Evolutionary conservation across 2,113 vertebrate genomes (phyloP), one percentile per base, ranked within the genome.

Genomic region (Calyptomena viridis): DNA sequence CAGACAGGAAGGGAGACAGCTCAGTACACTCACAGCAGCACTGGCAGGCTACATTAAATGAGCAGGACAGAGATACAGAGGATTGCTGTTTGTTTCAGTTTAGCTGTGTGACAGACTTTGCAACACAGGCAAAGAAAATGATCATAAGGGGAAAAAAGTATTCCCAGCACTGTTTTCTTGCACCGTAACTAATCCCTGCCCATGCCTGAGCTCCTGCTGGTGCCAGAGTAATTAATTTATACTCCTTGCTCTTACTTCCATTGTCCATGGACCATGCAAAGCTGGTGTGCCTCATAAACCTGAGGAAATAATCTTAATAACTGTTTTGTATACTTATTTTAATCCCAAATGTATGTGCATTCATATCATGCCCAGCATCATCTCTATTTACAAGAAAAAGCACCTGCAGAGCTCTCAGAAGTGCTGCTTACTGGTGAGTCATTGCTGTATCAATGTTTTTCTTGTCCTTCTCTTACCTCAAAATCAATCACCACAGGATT

Each of bases 401-500:
- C 22, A 75, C 33, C n/a, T 47, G 8, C 68, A 86, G 78, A 86
- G 17, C 6, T n/a, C 44, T 55, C 11, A 69, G 19, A 71, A 52
- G 12, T 60, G 13, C 42, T 69, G 35, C 23, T 83, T 27, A 64
- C 5, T 35, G 16, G 2, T 25, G 31, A 87, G 8, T 7, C 9
- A 64, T 69, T 76, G 37, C 22, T 80, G 8, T 17, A 5, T 59
- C 24, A 33, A 3, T n/a, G 20, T 23, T 73, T 37, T 88, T 52
- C 64, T 83, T 46, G 21, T 53, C 89, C 5, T 25, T 75, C 59
- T 81, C 84, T 95, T 94, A 99, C 99, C 98, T 99, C 87, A 95
- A 98, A 99, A 20, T 99, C 98, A 27, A 99, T 90, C 39, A 99
- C 96, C 24, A 84, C 72, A 0, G 98, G 99, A 90, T 99, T 99